These are phyloP conservation scores for Lithobates sylvaticus DNA, from an alignment of 2,797 vertebrate species.

Conservation along the genomic window DNA sequence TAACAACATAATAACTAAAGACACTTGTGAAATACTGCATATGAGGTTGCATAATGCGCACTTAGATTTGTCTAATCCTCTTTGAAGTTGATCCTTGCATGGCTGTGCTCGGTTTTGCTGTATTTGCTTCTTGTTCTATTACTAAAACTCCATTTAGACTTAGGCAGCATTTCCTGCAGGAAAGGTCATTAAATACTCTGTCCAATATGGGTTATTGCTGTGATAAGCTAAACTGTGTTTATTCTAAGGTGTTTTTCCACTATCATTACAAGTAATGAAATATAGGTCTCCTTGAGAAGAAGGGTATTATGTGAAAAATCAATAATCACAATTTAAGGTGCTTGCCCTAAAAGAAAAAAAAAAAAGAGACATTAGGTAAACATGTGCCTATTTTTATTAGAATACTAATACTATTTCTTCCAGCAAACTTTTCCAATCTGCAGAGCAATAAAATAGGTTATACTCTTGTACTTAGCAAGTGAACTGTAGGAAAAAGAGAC, in stretches of 20 bases:
- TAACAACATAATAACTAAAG: slow-evolving; percentile 20
- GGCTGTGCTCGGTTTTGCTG: slow-evolving; percentile 22
- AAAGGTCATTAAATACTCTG: slow-evolving; percentile 48
- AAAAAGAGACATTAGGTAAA: slow-evolving; percentile 12
- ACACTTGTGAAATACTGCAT: slow-evolving; percentile 7
- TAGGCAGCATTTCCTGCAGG: slow-evolving; percentile 49
- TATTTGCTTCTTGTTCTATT: slow-evolving; percentile 49
- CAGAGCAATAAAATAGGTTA: neutral
- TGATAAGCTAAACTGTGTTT: slow-evolving; percentile 54
- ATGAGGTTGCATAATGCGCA: slow-evolving; percentile 15
- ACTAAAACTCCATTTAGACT: slow-evolving; percentile 48
- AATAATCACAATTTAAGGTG: slow-evolving; percentile 39
- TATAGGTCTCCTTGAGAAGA: slow-evolving; percentile 37
- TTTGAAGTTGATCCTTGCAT: slow-evolving; percentile 28
- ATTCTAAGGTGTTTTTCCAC: slow-evolving; percentile 34
- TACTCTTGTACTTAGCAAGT: neutral
- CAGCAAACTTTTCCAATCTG: neutral
- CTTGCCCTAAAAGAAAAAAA: slow-evolving; percentile 26
- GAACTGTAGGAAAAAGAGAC: neutral
- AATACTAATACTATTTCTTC: neutral
- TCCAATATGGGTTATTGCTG: slow-evolving; percentile 48
- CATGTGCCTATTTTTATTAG: neutral
- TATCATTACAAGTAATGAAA: slow-evolving; percentile 39
- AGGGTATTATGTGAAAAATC: slow-evolving; percentile 45
- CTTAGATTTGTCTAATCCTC: slow-evolving; percentile 45